phyloP scores from a whole-genome alignment of 1,140 invertebrate species.

The Lepidurus arcticus region DNA sequence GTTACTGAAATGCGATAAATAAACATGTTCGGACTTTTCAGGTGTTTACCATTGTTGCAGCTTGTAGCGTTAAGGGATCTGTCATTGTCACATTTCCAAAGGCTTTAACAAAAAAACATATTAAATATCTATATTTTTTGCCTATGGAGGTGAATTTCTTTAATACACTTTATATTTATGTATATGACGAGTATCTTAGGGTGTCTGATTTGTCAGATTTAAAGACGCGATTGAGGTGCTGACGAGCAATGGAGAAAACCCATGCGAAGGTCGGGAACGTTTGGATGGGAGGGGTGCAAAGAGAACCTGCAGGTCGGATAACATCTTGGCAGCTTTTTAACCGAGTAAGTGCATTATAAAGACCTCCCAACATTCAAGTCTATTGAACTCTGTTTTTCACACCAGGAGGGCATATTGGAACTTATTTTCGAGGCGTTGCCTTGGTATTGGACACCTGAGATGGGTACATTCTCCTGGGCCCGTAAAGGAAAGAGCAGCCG shows the following conservation, averaged over 20 bases:
- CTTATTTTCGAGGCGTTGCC: conserved; percentile 13
- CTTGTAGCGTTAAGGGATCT: no score
- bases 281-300: not conserved
- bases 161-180: no score
- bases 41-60: no score
- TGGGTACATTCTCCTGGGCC: not conserved
- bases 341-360: conserved; percentile 14
- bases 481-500: not conserved
- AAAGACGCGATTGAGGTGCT: no score
- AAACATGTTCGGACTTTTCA: not conserved
- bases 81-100: no score
- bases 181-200: no score
- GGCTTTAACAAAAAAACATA: no score
- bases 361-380: conserved; percentile 21
- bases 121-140: no score
- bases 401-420: conserved; percentile 7
- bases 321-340: conserved; percentile 11
- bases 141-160: no score
- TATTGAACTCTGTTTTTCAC: conserved; percentile 11
- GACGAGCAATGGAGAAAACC: not conserved
- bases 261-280: not conserved
- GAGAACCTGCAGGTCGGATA: conserved; percentile 10
- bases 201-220: no score
- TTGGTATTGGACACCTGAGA: conserved; percentile 1
- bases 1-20: not conserved